Evolutionary conservation across 1,140 invertebrate genomes (phyloP), one percentile per base, ranked within the genome.

Genomic region (Nebria ingens): DNA sequence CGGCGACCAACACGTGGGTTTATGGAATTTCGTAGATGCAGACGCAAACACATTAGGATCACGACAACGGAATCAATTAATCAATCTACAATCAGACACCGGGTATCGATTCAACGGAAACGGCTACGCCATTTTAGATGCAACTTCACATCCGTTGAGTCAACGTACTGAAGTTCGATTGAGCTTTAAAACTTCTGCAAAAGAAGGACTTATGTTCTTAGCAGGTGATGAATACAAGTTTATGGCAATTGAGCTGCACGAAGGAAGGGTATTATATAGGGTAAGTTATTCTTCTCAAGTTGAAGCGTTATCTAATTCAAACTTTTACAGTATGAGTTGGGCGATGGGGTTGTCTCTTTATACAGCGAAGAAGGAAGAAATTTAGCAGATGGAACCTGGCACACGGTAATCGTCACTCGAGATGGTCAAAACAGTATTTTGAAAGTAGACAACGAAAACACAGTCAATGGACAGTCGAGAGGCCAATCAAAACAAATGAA

Each of bases 1-100:
- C 59, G 93, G 93, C 15, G 89, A 93, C 22, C 84, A 83, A 12
- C 86, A 84, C 2, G 81, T 98, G 13, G 94, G 94, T 0, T 76
- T 98, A 13, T 98, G 95, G 95, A 98, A 98, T 73, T 96, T 96
- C 64, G 62, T 11, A 17, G 83, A 87, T 40, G 85, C 81, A 20
- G 83, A 85, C 29, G 85, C 89, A 29, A 89, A 91, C 53, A 73
- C 82, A 49, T 73, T 83, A 58, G 87, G 84, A 4, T 86, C 89
- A 0, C 65, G 72, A 12, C 84, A 88, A 65, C 84, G 88, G 51
- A 80, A 87, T 63, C 80, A 76, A 56, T 69, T 89, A 15, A 69
- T 83, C 19, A 78, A 81, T 34, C 70, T 81, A 6, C 72, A 79
- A 49, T 76, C 79, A 25, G 77, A 69, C 17, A 87, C 82, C 11